A percentile compares a stretch with the other conserved stretches of the same genome.
Conservation (phyloP, 2,113 vertebrate species). For the Acanthisitta chloris region DNA sequence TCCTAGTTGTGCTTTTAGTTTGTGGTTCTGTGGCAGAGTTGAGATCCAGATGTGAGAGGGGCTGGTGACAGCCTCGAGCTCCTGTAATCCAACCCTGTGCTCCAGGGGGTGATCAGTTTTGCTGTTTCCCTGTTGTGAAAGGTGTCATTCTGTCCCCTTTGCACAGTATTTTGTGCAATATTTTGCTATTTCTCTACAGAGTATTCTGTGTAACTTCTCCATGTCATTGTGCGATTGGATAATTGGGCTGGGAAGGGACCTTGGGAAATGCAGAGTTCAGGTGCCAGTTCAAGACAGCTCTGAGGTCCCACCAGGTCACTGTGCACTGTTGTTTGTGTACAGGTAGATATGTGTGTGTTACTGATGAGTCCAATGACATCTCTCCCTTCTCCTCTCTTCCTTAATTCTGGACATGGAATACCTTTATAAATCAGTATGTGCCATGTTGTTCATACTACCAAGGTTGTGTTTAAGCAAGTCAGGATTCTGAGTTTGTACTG, state of each 20-base stretch:
- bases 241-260: not conserved
- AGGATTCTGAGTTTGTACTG: not conserved
- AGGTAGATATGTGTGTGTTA: not conserved
- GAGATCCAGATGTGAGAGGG: not conserved
- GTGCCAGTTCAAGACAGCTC: not conserved
- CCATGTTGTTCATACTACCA: not conserved
- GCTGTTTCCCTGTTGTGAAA: not conserved
- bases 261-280: not conserved
- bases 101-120: not conserved
- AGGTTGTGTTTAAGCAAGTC: not conserved
- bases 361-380: not conserved
- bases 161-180: not conserved
- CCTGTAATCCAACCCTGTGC: not conserved
- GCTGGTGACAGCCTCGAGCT: not conserved
- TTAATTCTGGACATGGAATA: not conserved
- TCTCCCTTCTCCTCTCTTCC: not conserved
- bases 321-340: rapidly evolving
- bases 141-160: not conserved
- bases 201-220: not conserved
- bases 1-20: not conserved
- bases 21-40: not conserved
- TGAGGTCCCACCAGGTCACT: not conserved
- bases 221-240: rapidly evolving
- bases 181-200: rapidly evolving
- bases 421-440: not conserved